phyloP scores from a whole-genome alignment of 2,888 invertebrate species.

The Rhopalosiphum nymphaeae region DNA sequence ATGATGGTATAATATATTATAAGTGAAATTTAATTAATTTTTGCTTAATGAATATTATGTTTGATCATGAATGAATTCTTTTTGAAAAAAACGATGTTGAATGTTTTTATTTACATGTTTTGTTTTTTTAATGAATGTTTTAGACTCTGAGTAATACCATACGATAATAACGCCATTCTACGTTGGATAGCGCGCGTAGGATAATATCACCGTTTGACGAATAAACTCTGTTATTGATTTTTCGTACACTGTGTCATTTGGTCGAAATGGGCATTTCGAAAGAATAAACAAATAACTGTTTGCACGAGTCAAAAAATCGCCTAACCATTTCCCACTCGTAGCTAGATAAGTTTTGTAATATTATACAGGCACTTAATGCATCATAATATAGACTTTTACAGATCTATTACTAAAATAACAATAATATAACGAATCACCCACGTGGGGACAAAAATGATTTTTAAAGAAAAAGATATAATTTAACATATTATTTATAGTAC shows the following conservation, averaged over 20 bases:
- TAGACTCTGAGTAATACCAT: not conserved
- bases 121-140: not conserved
- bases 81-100: not conserved
- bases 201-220: not conserved
- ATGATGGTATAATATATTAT: too few relatives aligned
- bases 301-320: not conserved
- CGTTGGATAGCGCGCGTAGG: not conserved
- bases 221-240: not conserved
- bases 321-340: not conserved
- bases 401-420: not conserved
- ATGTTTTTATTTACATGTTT: not conserved
- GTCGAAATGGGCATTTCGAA: too few relatives aligned
- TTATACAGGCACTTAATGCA: not conserved
- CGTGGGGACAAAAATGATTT: too few relatives aligned
- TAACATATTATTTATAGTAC: too few relatives aligned
- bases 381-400: not conserved
- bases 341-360: not conserved
- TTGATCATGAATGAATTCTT: too few relatives aligned
- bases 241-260: too few relatives aligned
- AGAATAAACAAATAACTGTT: not conserved
- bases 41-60: too few relatives aligned
- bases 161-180: not conserved
- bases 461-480: too few relatives aligned
- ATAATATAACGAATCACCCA: not conserved
- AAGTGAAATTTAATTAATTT: too few relatives aligned